Evolutionary conservation across 2,797 vertebrate genomes (phyloP), one percentile per base, ranked within the genome.

Genomic region (Girardinus metallicus): DNA sequence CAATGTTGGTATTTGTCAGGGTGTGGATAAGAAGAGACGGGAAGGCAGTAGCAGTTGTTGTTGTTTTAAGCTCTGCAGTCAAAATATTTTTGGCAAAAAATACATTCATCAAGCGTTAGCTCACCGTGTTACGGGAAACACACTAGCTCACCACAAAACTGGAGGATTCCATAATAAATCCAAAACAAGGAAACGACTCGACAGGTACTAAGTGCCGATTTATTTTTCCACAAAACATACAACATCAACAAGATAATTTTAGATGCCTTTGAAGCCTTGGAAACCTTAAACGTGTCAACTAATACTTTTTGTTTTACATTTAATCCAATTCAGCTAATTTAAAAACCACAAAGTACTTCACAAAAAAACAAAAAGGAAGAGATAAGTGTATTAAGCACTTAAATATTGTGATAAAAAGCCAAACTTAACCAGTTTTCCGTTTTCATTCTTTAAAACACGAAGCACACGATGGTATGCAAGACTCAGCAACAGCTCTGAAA

Each of bases 1-100:
- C 94, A 88, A 92, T 92, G 92, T 94, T 94, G 81, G 87, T 95
- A 92, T 95, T 95, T 94, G 91, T 89, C 79, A 89, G 89, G 92
- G 92, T 84, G 93, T 93, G 93, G 83, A 89, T 79, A 51, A 44
- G 31, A 31, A 73, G 80, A 71, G 72, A 71, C 55, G 64, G 86
- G 74, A 73, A 66, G 64, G 85, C 74, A 90, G 83, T 74, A 85
- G 87, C 47, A 91, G 84, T 84, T 83, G 88, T 84, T 94, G 92
- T 93, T 94, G 84, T 86, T 93, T 91, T 93, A 93, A 93, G 92
- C 87, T 85, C 60, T 83, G 84, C 89, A 91, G 86, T 88, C 76
- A 92, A 93, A 95, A 93, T 76, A 90, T 78, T 85, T 90, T 77
- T 73, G 79, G 87, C 79, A 80, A 86, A 88, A 44, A 86, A 88